Conservation (phyloP, 1,140 invertebrate species). For the Neotoxoptera formosana region DNA sequence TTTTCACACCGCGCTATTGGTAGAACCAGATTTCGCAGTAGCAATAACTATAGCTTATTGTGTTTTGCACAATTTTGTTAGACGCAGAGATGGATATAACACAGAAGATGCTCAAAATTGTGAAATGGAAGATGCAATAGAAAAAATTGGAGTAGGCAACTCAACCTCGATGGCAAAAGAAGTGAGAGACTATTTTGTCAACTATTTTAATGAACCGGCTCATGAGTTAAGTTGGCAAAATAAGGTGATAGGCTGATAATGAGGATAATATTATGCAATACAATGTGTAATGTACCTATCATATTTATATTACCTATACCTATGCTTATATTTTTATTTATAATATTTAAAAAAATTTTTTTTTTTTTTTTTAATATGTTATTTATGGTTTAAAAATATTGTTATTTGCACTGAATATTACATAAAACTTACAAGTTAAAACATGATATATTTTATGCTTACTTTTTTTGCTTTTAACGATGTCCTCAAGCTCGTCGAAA, state of each 20-base stretch:
- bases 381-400: background rate
- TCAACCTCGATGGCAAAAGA: background rate
- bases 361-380: background rate
- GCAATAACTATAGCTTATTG: slow-evolving; percentile 61
- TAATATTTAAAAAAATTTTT: too few species aligned
- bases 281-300: background rate
- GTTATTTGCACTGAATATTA: background rate
- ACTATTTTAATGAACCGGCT: background rate
- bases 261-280: background rate
- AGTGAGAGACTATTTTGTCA: background rate
- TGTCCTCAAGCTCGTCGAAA: background rate
- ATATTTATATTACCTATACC: background rate
- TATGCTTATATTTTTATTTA: too few species aligned
- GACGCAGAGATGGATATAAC: slow-evolving; percentile 59
- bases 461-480: background rate
- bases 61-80: slow-evolving; percentile 61
- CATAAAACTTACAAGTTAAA: background rate
- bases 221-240: background rate
- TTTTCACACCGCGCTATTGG: slow-evolving; percentile 59
- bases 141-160: background rate
- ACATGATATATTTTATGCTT: background rate
- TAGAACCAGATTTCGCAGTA: slow-evolving; percentile 55
- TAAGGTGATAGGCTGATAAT: background rate
- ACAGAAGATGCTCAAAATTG: slow-evolving; percentile 59
- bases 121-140: background rate